phyloP scores from a whole-genome alignment of 2,888 invertebrate genomes.

The Cantharis flavilabris region DNA sequence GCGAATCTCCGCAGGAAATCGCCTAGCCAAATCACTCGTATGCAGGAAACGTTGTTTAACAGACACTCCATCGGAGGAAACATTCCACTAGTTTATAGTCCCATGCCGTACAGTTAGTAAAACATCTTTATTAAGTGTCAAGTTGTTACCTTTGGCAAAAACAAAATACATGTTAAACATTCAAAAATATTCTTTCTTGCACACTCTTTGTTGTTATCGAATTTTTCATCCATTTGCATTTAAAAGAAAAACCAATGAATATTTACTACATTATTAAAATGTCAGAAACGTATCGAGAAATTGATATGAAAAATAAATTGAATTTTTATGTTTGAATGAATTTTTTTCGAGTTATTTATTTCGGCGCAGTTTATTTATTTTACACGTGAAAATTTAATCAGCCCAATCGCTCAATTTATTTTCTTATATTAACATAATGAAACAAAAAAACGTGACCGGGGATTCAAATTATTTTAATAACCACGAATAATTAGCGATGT shows the following conservation, averaged over 20 bases:
- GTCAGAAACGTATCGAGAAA: background rate
- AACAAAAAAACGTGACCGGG: background rate
- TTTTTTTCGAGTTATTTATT: background rate
- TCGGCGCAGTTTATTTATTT: background rate
- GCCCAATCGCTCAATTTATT: background rate
- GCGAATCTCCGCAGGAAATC: slow-evolving; percentile 47
- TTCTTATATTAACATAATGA: background rate
- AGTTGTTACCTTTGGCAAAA: background rate
- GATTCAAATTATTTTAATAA: background rate
- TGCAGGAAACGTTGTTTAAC: slow-evolving; percentile 42
- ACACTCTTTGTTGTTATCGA: background rate
- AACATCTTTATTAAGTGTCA: slow-evolving; percentile 5
- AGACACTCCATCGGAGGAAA: slow-evolving; percentile 57
- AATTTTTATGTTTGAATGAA: background rate
- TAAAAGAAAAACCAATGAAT: background rate
- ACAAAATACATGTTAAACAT: background rate
- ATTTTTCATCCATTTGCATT: background rate
- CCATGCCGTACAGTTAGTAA: slow-evolving; percentile 78
- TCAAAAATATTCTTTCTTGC: background rate
- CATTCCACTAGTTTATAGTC: slow-evolving; percentile 76
- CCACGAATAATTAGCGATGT: background rate
- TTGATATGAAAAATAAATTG: slow-evolving; percentile 3
- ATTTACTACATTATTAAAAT: background rate
- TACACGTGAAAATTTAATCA: background rate
- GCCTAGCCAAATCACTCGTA: slow-evolving; percentile 40